A percentile compares a stretch with the other conserved stretches of the same genome.
phyloP scores from a whole-genome alignment of 2,888 invertebrate species.

The Drosophila kanekoi region DNA sequence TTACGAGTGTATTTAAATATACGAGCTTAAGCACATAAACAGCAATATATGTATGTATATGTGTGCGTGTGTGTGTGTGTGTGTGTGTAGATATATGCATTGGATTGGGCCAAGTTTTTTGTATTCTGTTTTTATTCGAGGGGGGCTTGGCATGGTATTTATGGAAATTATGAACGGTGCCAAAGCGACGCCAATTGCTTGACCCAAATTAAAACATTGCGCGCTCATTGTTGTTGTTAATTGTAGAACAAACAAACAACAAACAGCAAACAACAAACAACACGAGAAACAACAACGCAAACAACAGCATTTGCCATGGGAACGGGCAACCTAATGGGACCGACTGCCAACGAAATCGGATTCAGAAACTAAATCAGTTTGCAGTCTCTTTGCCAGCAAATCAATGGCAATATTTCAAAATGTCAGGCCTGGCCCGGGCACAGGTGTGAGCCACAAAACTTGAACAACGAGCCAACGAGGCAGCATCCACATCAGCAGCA shows the following conservation, averaged over 20 bases:
- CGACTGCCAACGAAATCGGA: constrained; percentile 45
- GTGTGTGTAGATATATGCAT: constrained; percentile 35
- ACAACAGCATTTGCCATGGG: constrained; percentile 67
- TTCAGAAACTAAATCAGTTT: constrained; percentile 67
- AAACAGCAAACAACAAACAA: constrained; percentile 18
- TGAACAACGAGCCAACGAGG: constrained; percentile 53
- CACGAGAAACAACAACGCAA: constrained; percentile 15
- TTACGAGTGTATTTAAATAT: constrained; percentile 45
- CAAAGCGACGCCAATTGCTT: constrained; percentile 70
- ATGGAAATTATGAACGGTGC: constrained; percentile 68
- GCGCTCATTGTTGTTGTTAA: constrained; percentile 66
- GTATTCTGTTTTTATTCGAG: not conserved
- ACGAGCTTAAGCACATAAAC: constrained; percentile 22
- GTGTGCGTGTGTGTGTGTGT: not conserved
- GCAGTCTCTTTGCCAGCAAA: constrained; percentile 60
- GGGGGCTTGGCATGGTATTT: constrained; percentile 34
- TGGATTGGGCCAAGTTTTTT: constrained; percentile 34
- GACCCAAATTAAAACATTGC: constrained; percentile 69
- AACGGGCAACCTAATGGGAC: constrained; percentile 51
- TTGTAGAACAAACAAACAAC: constrained; percentile 58
- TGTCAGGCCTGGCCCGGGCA: constrained; percentile 69
- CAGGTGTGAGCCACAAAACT: constrained; percentile 78
- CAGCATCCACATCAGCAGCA: constrained; percentile 43
- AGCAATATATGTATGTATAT: not conserved
- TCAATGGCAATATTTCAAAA: constrained; percentile 81